These are phyloP conservation scores for Orthosia cruda DNA, from an alignment of 2,888 invertebrate species.

Conservation along the genomic window DNA sequence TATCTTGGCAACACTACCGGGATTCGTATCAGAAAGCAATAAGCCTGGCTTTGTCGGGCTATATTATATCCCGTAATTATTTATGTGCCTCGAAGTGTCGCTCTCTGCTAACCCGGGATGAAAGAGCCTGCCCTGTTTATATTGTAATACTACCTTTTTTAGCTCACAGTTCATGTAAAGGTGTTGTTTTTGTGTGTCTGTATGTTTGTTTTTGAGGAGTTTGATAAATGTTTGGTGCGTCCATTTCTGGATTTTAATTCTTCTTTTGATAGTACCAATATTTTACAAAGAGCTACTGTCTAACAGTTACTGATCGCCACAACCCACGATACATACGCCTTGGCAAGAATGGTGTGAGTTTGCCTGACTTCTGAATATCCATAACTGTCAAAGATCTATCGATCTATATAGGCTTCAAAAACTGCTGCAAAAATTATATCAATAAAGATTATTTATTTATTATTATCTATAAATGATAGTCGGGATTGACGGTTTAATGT, in stretches of 20 bases:
- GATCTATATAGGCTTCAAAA: too few species aligned
- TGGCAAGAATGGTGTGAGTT: too few species aligned
- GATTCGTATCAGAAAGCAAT: constrained; percentile 60
- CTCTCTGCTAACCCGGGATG: constrained; percentile 10
- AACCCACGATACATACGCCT: too few species aligned
- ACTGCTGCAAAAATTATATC: too few species aligned
- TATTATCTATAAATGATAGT: too few species aligned
- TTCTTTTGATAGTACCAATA: not conserved
- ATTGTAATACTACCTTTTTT: constrained; percentile 33
- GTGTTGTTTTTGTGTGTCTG: not conserved
- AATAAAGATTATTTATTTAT: too few species aligned
- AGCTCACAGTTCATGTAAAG: not conserved
- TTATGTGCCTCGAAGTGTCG: constrained; percentile 53
- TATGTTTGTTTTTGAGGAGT: not conserved
- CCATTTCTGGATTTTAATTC: not conserved
- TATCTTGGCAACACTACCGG: not conserved
- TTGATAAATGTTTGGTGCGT: not conserved
- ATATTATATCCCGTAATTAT: constrained; percentile 56
- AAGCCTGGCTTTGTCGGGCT: constrained; percentile 42
- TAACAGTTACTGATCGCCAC: too few species aligned
- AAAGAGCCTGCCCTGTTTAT: constrained; percentile 39
- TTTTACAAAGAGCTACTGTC: too few species aligned
- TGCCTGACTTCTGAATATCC: too few species aligned
- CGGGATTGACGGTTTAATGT: too few species aligned
- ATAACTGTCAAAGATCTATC: too few species aligned